Evolutionary conservation across 1,140 invertebrate genomes (phyloP).

Genomic region (Magallana gigas): DNA sequence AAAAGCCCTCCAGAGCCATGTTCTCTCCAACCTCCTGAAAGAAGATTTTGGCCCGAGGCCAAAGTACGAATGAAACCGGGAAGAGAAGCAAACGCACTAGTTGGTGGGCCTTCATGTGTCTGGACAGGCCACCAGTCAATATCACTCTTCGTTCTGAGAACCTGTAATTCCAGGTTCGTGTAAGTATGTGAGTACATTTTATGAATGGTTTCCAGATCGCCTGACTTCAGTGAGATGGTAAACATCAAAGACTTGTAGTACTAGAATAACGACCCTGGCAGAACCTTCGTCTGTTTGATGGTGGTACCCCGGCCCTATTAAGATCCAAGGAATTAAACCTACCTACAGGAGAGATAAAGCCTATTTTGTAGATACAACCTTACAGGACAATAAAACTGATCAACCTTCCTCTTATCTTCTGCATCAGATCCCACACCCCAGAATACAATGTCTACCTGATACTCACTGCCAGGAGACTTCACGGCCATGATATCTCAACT

Average conservation of each 20-base stretch:
- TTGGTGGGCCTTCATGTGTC: not conserved
- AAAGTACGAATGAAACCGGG: not conserved
- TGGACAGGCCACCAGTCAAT: not conserved
- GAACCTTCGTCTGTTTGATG: not conserved
- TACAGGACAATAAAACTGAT: not conserved
- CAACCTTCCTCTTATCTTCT: not conserved
- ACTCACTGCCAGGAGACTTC: not conserved
- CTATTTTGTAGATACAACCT: not conserved
- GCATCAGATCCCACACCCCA: conserved; percentile 11
- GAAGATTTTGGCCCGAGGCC: not conserved
- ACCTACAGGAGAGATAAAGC: not conserved
- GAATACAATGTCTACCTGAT: not conserved
- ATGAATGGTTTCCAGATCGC: not conserved
- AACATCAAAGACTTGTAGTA: not conserved
- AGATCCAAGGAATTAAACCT: not conserved
- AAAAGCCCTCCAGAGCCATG: not conserved
- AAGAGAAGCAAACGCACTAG: too few species aligned
- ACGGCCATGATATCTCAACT: not conserved
- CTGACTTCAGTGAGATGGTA: not conserved
- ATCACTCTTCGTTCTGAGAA: too few species aligned
- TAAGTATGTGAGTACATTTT: too few species aligned
- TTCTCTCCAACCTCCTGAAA: too few species aligned
- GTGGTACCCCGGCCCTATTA: not conserved
- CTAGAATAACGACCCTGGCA: not conserved
- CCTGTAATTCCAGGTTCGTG: not conserved